Base-by-base conservation (phyloP, 2,797 vertebrate genomes). In the Schizopygopsis malacanthus region DNA sequence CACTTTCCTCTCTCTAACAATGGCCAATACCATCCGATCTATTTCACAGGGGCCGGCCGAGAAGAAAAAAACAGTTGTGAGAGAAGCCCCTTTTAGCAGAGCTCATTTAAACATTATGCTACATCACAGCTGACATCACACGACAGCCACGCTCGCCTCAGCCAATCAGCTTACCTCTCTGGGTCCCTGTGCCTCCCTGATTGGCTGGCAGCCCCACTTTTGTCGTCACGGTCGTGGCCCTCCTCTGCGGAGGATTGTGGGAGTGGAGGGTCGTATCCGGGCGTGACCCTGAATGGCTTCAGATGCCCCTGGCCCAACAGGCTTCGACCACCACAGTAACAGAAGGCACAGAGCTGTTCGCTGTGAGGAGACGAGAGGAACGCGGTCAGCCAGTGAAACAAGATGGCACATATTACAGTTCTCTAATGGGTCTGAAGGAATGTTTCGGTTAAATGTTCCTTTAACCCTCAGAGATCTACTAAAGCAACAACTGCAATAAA, bases 271-370 rank as follows among this genome's bases (percentile, higher is more conserved):
- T 94, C 88, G 79, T 95, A 94, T 91, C 94, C 96, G 90, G 95
- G 96, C 25, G 97, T 96, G 90, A 95, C 93, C 93, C 94, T 92
- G 91, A 98, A 99, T 85, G 93, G 96, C 92, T 94, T 97, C 91
- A 99, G 94, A 88, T 99, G 97, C 90, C 98, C 98, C 96, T 99
- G 98, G 94, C 98, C 98, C 93, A 99, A 95, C 86, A 98, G 97
- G 94, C 98, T 99, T 87, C 96, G 96, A 90, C 96, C 97, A 91
- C 97, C 98, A 90, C 98, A 98, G 94, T 97, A 97, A 95, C 98
- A 99, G 95, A 99, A 99, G 94, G 97, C 97, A 93, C 98, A 99
- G 94, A 97, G 96, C 94, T 94, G 96, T 92, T 98, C 97, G 89
- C 93, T 93, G 93, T 92, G 92, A 86, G 90, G 87, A 92, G 81